Evolutionary conservation across 2,888 invertebrate species (phyloP).

Genomic region (Galerucella nymphaeae): DNA sequence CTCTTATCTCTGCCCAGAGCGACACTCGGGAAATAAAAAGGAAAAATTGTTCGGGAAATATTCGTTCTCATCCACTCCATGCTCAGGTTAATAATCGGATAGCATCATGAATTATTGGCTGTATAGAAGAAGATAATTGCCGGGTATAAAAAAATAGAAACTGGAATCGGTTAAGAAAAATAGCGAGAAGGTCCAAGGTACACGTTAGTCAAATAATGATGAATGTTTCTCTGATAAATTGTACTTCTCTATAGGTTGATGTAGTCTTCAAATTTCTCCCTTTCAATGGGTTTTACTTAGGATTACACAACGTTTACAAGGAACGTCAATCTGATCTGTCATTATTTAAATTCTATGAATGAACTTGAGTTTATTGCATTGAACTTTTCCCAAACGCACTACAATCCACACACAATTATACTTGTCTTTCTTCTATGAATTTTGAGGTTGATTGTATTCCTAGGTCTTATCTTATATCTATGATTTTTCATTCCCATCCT

Average conservation of each 20-base stretch:
- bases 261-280: too few relatives aligned
- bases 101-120: conserved; percentile 39
- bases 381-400: too few relatives aligned
- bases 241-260: neutral
- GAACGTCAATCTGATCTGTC: too few relatives aligned
- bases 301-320: too few relatives aligned
- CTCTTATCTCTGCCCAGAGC: conserved; percentile 50
- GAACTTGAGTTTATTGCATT: too few relatives aligned
- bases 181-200: conserved; percentile 5
- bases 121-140: conserved; percentile 45
- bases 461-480: too few relatives aligned
- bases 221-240: neutral
- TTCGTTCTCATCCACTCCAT: conserved; percentile 46
- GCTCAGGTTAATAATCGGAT: conserved; percentile 45
- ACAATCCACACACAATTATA: too few relatives aligned
- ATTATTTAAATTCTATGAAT: too few relatives aligned
- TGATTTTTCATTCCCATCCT: too few relatives aligned
- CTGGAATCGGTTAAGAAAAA: conserved; percentile 20
- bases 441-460: too few relatives aligned
- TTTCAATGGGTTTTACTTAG: too few relatives aligned
- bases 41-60: conserved; percentile 54
- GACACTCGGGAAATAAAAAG: conserved; percentile 52
- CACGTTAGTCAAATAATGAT: conserved; percentile 5
- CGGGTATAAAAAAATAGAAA: conserved; percentile 37
- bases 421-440: too few relatives aligned